Evolutionary conservation across 2,888 invertebrate genomes (phyloP).

Genomic region (Timema podura): DNA sequence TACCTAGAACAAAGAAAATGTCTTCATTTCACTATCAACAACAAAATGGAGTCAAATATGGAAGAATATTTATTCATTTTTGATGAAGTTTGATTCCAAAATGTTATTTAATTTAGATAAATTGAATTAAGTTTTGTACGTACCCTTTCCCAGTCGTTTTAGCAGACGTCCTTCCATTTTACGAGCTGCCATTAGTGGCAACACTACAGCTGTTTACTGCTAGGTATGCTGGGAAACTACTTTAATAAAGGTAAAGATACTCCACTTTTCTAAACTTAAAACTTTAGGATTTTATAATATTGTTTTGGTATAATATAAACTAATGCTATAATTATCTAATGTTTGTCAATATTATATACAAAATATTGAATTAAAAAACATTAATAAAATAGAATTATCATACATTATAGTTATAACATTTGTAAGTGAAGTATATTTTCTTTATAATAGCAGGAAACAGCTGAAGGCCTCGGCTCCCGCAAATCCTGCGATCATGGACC

Average conservation of each 20-base stretch:
- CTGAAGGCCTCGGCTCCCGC: conserved; percentile 24
- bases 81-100: too few relatives aligned
- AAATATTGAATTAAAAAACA: not conserved
- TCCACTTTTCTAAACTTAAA: too few relatives aligned
- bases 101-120: not conserved
- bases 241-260: conserved; percentile 17
- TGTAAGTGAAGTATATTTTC: not conserved
- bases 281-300: too few relatives aligned
- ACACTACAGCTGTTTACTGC: conserved; percentile 32
- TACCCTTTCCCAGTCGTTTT: conserved; percentile 21
- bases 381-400: not conserved
- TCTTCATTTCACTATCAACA: too few relatives aligned
- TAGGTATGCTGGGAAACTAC: conserved; percentile 26
- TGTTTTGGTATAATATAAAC: too few relatives aligned
- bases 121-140: not conserved
- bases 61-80: too few relatives aligned
- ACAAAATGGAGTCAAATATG: too few relatives aligned
- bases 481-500: conserved; percentile 22
- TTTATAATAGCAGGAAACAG: conserved; percentile 25
- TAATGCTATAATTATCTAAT: not conserved
- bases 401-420: not conserved
- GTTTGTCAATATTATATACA: not conserved
- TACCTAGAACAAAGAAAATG: conserved; percentile 21
- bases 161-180: conserved; percentile 28
- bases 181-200: conserved; percentile 30